Evolutionary conservation across 2,113 vertebrate genomes (phyloP), one percentile per base, ranked within the genome.

Genomic region (Miniopterus natalensis): DNA sequence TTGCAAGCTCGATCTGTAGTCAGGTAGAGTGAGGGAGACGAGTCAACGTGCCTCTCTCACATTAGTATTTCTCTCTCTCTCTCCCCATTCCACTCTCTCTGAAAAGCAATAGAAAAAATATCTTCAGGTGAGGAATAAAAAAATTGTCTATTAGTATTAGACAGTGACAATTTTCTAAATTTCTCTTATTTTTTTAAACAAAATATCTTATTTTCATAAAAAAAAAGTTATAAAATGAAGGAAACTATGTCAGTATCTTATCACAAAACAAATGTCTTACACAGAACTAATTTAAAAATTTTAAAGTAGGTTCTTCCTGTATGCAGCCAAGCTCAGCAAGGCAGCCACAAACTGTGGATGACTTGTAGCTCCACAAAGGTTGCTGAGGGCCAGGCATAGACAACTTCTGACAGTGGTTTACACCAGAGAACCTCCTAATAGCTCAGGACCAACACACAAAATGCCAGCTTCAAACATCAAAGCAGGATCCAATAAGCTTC

Each of bases 201-300:
- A 75, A 83, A 77, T 68, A 21, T 53, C 25, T 77, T 83, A 42
- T 77, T 61, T 95, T 74, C 53, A 53, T 63, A n/a, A n/a, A 80
- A 36, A 80, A 36, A 66, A 81, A 42, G 8, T 87, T 66, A 73
- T 31, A 79, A 86, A 63, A 79, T 79, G 36, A 84, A 90, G 23
- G 11, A 84, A 71, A 51, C 18, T 47, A 42, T 88, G 20, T 17
- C 51, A 68, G 7, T 25, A 70, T 12, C 9, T 95, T 92, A 75
- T 73, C 17, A 73, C 3, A 70, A 66, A 83, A 74, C n/a, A 75
- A 14, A 75, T 11, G 31, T 51, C 42, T 59, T 68, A 51, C 59
- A 92, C 15, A 68, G 8, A 83, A 87, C 75, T 42, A 40, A 49
- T 40, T 63, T 0, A 49, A 70, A 74, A 31, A 40, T 4, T 21